phyloP scores from a whole-genome alignment of 2,113 vertebrate genomes.

The Oryzias melastigma region DNA sequence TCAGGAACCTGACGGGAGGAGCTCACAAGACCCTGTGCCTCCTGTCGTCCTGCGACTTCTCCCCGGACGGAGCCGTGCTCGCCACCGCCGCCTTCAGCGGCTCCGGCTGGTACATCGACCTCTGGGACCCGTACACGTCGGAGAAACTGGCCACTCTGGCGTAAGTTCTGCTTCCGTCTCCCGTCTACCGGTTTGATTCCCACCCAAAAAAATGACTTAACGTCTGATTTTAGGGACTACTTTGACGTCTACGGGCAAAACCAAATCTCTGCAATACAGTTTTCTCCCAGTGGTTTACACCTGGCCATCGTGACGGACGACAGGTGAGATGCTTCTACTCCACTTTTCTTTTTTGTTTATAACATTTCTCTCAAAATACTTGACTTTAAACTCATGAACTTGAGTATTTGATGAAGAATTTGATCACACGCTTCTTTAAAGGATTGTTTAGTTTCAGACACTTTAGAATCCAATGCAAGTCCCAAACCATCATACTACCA shows the following conservation, averaged over 20 bases:
- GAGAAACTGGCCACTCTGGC: conserved; percentile 85
- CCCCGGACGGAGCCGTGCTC: conserved; percentile 89
- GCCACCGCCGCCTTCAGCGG: conserved; percentile 86
- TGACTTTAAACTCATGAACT: not conserved
- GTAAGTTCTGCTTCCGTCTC: conserved; percentile 64
- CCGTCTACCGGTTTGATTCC: too few relatives aligned
- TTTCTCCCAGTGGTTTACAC: conserved; percentile 89
- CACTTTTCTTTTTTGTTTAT: not conserved
- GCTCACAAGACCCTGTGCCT: conserved; percentile 81
- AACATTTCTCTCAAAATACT: not conserved
- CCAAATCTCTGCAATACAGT: conserved; percentile 85
- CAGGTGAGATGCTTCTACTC: conserved; percentile 76
- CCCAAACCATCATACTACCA: too few relatives aligned
- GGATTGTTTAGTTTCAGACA: too few relatives aligned
- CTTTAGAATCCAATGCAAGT: too few relatives aligned
- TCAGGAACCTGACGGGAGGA: conserved; percentile 85
- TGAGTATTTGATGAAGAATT: too few relatives aligned
- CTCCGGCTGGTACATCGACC: conserved; percentile 85
- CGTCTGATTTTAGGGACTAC: conserved; percentile 56
- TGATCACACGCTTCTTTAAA: too few relatives aligned
- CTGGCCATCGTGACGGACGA: conserved; percentile 90
- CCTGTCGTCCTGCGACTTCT: conserved; percentile 92
- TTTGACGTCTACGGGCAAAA: conserved; percentile 73
- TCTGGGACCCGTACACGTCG: conserved; percentile 97
- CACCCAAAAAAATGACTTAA: too few relatives aligned